Conservation (phyloP, 2,888 invertebrate genomes). For the Agonum fuliginosum region DNA sequence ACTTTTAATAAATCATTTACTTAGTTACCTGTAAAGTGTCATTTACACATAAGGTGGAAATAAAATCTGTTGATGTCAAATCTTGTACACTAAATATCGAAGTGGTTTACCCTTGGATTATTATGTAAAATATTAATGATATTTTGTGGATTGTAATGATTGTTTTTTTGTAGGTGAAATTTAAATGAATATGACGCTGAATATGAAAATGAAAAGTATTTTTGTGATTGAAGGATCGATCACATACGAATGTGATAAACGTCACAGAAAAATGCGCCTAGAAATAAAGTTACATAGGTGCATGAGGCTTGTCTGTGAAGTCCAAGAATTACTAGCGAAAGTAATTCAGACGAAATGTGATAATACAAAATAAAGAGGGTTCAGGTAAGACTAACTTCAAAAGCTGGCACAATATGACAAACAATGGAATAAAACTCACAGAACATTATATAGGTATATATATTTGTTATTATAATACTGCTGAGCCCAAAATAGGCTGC, state of each 20-base stretch:
- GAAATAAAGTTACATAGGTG: conserved; percentile 22
- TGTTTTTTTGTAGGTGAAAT: conserved; percentile 52
- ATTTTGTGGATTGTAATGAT: background rate
- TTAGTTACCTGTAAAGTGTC: too few relatives aligned
- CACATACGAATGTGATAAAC: conserved; percentile 47
- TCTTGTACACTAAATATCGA: too few relatives aligned
- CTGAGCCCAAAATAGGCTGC: conserved; percentile 55
- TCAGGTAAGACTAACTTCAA: conserved; percentile 50
- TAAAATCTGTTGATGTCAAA: too few relatives aligned
- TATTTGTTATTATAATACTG: conserved; percentile 59
- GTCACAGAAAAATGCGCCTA: conserved; percentile 51
- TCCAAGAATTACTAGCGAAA: conserved; percentile 48
- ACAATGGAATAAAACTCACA: conserved; percentile 40
- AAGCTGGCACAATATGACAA: conserved; percentile 36
- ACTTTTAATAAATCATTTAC: too few relatives aligned
- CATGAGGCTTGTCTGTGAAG: conserved; percentile 51
- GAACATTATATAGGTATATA: conserved; percentile 47
- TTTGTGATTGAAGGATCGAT: conserved; percentile 37
- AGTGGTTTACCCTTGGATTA: too few relatives aligned
- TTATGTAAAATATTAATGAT: too few relatives aligned
- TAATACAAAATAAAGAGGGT: conserved; percentile 54
- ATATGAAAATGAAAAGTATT: conserved; percentile 32
- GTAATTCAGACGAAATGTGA: conserved; percentile 58
- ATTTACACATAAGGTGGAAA: too few relatives aligned
- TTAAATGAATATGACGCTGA: conserved; percentile 25